Evolutionary conservation across 2,888 invertebrate species (phyloP).

Genomic region (Drosophila differens): DNA sequence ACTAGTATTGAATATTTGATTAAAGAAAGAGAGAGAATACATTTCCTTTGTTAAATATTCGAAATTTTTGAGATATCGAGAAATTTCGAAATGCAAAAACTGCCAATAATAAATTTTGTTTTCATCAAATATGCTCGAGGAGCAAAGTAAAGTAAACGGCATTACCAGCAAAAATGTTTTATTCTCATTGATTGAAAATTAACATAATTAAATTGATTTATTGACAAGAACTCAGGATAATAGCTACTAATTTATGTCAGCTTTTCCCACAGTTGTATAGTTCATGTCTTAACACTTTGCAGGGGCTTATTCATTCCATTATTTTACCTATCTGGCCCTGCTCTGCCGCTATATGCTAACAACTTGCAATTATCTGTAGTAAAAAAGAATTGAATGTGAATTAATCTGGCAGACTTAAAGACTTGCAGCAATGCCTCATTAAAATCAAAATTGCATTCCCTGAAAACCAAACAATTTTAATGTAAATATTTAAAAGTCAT

Average conservation of each 20-base stretch:
- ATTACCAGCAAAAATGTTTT: not conserved
- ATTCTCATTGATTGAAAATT: not conserved
- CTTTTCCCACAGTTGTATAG: not conserved
- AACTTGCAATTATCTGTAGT: not conserved
- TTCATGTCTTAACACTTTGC: not conserved
- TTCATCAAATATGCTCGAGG: too few relatives aligned
- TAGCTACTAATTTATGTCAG: not conserved
- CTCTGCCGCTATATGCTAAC: not conserved
- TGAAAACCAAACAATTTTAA: constrained; percentile 66
- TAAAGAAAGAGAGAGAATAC: too few relatives aligned
- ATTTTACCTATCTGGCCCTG: not conserved
- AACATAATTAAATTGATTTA: not conserved
- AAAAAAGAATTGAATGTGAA: not conserved
- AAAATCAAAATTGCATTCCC: constrained; percentile 31
- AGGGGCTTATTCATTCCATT: not conserved
- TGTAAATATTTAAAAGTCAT: constrained; percentile 71
- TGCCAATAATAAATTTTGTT: too few relatives aligned
- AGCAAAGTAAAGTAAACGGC: too few relatives aligned
- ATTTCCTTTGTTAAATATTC: not conserved
- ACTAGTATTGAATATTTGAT: too few relatives aligned
- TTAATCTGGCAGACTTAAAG: constrained; percentile 26
- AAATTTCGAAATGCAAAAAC: not conserved
- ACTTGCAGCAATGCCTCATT: constrained; percentile 23
- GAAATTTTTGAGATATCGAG: not conserved
- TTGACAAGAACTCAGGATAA: not conserved